Conservation (phyloP, 2,113 vertebrate species). For the Gopherus flavomarginatus region DNA sequence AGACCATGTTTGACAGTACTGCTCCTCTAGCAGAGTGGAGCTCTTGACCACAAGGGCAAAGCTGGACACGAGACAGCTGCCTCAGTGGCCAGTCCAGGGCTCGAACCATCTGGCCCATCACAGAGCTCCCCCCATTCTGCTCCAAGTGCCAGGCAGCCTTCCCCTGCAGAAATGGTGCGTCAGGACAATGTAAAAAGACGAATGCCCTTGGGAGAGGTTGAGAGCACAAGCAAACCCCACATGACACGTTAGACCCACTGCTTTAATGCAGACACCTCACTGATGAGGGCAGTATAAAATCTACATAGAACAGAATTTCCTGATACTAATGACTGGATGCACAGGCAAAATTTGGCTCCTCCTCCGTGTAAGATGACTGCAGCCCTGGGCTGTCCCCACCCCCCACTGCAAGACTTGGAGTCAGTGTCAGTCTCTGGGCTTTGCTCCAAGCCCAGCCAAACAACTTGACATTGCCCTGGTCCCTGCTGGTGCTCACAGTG, state of each 20-base stretch:
- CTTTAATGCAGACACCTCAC: background rate
- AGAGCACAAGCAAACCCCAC: background rate
- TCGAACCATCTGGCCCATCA: no score
- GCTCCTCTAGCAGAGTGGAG: background rate
- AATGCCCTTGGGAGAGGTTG: background rate
- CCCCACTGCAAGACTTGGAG: background rate
- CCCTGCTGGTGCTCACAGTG: background rate
- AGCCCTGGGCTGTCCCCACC: background rate
- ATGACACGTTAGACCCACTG: background rate
- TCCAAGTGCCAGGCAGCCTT: background rate
- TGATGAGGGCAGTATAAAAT: background rate
- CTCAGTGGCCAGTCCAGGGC: background rate
- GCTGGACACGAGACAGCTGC: background rate
- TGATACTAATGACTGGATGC: background rate
- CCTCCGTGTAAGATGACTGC: rapidly evolving
- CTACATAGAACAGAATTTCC: background rate
- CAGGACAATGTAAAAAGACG: no score
- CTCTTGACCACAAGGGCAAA: background rate
- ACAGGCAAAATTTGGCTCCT: background rate
- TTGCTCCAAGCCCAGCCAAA: background rate
- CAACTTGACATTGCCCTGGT: background rate
- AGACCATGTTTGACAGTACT: background rate
- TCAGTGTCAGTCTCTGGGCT: background rate
- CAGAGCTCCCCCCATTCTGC: no score
- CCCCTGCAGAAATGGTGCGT: no score